Base-by-base conservation (phyloP, 2,113 vertebrate species). In the Pluvianellus socialis region DNA sequence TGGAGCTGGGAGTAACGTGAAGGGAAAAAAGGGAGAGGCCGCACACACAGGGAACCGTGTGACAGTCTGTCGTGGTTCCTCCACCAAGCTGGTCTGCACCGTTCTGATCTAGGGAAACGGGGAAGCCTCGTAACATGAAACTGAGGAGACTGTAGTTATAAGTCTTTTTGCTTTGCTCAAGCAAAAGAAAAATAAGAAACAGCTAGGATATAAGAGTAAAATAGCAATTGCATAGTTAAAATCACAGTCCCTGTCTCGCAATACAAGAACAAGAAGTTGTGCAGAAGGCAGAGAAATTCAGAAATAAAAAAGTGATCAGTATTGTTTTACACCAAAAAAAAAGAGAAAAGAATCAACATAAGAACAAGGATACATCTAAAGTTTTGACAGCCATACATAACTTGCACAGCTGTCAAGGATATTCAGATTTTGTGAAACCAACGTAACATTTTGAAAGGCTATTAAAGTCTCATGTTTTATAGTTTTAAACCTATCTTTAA, bases 401-500 rank as follows among this genome's bases (percentile, higher is more conserved):
- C 49, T 85, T 71, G 32, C 19, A 87, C 30, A 85, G 59, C 65
- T 89, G 49, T 75, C 74, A 95, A 65, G 19, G 42, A 84, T 56
- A 67, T 5, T 62, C 24, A 47, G 59, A 52, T 81, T 93, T 88
- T 84, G 35, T 66, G 61, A 88, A 84, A 77, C 7, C 10, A 61
- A 81, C 27, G 35, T 14, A 88, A 66, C 27, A 67, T 87, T 91
- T 86, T 88, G 52, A 96, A 86, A 86, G 30, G 44, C 55, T 93
- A 86, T 68, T 74, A 71, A 83, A 84, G 59, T 86, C 59, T 74
- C 38, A 63, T 33, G 52, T 45, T 92, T 89, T 92, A 86, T 77
- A 40, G 53, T 28, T 90, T 84, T 66, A 93, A 96, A 85, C 19
- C 27, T 65, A 42, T 72, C 77, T 90, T 94, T 91, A 96, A 94